Base-by-base conservation (phyloP, 2,113 vertebrate species). In the Vulpes vulpes region DNA sequence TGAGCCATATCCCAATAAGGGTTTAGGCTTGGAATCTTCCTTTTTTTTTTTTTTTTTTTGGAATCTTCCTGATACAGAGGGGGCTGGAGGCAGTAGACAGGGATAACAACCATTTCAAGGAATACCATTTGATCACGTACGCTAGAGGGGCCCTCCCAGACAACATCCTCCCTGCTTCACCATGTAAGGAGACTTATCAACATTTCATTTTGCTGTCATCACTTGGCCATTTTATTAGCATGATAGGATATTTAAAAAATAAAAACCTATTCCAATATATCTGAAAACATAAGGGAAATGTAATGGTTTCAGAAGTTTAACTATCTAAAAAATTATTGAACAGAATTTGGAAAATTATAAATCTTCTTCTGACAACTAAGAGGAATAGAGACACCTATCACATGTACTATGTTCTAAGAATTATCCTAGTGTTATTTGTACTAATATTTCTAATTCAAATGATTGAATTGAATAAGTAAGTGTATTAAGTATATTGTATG, bases 401-500 rank as follows among this genome's bases (percentile, higher is more conserved):
- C 9, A 71, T 55, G 4, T 17, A 12, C 0, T 62, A 15, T 78
- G 17, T 80, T 79, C 93, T 93, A 79, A 93, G 23, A 35, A 83
- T 59, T 57, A 51, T 60, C 6, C 2, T 93, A 80, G 4, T 81
- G 11, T 27, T 73, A 92, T 86, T 59, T 85, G 3, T 55, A 81
- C 49, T 74, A 71, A 22, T 79, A 88, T 76, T 93, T 94, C 8
- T 35, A 79, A 83, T 73, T 94, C 22, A 80, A 76, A 95, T 0
- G 81, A 79, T 67, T 49, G 1, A 87, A 64, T 87, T 60, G 22
- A 87, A 11, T 80, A 49, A 62, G 12, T 64, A 64, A 55, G 2
- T 60, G 3, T 57, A 9, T 79, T 51, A 84, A 8, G 3, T 17
- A 27, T 25, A 23, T n/a, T 73, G 1, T 73, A 35, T 84, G 2